Conservation (phyloP, 2,888 invertebrate genomes). For the Xestoiulus laeticollis region DNA sequence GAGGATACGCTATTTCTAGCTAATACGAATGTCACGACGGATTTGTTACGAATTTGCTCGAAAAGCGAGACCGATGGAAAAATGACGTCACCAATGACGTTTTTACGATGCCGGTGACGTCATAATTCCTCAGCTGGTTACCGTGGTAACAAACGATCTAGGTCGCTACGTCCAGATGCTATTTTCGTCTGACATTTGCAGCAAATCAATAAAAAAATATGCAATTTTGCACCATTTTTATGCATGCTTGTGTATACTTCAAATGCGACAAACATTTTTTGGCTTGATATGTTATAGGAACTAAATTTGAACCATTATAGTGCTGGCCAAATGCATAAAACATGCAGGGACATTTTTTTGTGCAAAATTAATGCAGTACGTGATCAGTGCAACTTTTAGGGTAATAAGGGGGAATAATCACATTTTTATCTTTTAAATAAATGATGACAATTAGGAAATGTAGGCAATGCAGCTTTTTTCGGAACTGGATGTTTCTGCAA, state of each 20-base stretch:
- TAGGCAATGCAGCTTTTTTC: too few species aligned
- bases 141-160: constrained; percentile 17
- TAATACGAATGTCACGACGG: not conserved
- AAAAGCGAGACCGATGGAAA: not conserved
- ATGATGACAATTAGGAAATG: too few species aligned
- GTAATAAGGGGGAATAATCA: too few species aligned
- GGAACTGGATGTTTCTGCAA: too few species aligned
- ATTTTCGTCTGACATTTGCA: constrained; percentile 41
- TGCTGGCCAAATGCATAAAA: not conserved
- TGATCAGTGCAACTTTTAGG: not conserved
- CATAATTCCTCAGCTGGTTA: constrained; percentile 43
- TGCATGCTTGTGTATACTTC: not conserved
- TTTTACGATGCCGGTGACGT: not conserved
- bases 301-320: not conserved
- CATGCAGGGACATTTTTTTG: not conserved
- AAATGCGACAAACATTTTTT: not conserved
- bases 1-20: not conserved
- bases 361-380: not conserved
- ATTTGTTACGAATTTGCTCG: not conserved
- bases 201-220: constrained; percentile 23
- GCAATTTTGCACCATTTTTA: not conserved
- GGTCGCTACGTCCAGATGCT: constrained; percentile 30
- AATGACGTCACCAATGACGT: constrained; percentile 30
- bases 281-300: not conserved
- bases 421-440: too few species aligned